Evolutionary conservation across 2,797 vertebrate species (phyloP).

Genomic region (Sciurus vulgaris): DNA sequence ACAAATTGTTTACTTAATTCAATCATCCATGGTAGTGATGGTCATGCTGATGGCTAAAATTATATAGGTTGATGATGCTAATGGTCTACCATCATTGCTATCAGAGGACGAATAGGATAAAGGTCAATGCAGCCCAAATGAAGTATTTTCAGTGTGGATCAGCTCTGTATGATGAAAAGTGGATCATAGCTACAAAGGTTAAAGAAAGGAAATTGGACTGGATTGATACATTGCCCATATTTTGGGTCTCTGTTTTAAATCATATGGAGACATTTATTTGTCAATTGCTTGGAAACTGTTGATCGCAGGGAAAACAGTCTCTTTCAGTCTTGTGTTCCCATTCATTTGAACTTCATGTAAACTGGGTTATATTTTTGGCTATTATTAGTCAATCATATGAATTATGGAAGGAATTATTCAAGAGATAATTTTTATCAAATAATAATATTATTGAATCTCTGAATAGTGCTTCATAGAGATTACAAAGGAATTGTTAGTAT

Average conservation of each 20-base stretch:
- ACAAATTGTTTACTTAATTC: background rate
- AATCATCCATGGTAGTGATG: background rate
- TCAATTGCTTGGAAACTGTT: background rate
- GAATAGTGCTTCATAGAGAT: background rate
- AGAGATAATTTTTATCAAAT: background rate
- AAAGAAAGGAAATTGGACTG: background rate
- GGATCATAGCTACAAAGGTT: background rate
- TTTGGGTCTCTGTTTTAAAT: background rate
- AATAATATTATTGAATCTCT: background rate
- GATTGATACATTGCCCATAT: background rate
- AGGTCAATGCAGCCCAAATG: conserved; percentile 80
- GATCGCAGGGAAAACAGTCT: fast-evolving
- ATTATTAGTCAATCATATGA: background rate
- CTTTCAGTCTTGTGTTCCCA: background rate
- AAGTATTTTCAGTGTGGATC: conserved; percentile 73
- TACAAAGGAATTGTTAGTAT: background rate
- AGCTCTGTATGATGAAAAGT: conserved; percentile 69
- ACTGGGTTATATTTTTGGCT: background rate
- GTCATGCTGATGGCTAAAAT: background rate
- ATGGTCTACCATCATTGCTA: conserved; percentile 70
- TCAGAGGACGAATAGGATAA: conserved; percentile 74
- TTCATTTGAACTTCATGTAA: background rate
- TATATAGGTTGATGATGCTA: background rate
- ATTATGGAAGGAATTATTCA: background rate
- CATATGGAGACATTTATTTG: background rate